phyloP scores from a whole-genome alignment of 2,888 invertebrate species.

The Dichetophora obliterata region DNA sequence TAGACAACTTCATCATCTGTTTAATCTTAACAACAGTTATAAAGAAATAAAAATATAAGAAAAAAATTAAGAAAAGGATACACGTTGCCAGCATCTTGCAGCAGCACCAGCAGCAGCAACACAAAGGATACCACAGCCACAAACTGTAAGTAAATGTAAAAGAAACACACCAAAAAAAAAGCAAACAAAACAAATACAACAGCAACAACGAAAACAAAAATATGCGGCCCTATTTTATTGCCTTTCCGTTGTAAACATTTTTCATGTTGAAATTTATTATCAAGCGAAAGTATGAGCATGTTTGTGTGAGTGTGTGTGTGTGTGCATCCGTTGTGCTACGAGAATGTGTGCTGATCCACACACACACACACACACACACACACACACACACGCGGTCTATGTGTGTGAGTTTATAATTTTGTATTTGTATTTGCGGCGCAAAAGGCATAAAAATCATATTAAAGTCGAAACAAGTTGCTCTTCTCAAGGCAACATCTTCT shows the following conservation, averaged over 20 bases:
- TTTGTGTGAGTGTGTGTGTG: background rate
- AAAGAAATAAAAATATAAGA: conserved; percentile 26
- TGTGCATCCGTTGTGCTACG: too few species aligned
- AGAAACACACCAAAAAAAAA: background rate
- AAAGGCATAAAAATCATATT: conserved; percentile 61
- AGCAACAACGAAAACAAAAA: too few species aligned
- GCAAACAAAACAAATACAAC: background rate
- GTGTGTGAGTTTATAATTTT: conserved; percentile 24
- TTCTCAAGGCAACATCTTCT: background rate
- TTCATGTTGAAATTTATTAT: background rate
- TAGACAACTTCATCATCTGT: conserved; percentile 18
- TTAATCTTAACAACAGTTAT: conserved; percentile 10
- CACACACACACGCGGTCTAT: too few species aligned
- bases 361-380: too few species aligned
- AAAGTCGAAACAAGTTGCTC: conserved; percentile 50
- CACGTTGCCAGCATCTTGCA: background rate
- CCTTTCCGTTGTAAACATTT: too few species aligned
- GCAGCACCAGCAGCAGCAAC: background rate
- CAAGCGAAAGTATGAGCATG: background rate
- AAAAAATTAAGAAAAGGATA: conserved; percentile 33
- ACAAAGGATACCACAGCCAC: background rate
- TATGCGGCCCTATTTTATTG: too few species aligned
- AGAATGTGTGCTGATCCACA: too few species aligned
- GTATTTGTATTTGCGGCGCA: conserved; percentile 5
- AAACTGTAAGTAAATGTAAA: conserved; percentile 3